Conservation (phyloP, 2,797 vertebrate species). For the Emydoidea blandingii region DNA sequence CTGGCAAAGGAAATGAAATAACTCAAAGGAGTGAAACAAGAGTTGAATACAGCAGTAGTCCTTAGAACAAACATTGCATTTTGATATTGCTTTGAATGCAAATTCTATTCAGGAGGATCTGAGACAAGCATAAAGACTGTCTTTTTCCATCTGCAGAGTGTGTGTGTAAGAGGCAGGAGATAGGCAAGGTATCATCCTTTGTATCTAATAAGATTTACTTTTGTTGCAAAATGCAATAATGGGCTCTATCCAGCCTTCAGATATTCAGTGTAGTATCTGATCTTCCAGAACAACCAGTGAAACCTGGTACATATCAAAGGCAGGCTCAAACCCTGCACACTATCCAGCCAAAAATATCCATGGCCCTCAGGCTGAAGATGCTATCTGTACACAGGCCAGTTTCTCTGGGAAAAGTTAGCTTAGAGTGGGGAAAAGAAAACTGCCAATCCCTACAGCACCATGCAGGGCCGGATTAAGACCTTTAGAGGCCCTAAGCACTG, state of each 20-base stretch:
- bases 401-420: neutral
- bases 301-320: neutral
- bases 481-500: no score
- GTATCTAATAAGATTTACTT: neutral
- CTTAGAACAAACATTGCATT: neutral
- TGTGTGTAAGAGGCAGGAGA: neutral
- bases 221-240: neutral
- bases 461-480: no score
- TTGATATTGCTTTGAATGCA: neutral
- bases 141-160: neutral
- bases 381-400: neutral
- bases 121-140: neutral
- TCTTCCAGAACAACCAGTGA: neutral
- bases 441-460: neutral
- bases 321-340: neutral
- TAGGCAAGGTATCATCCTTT: neutral
- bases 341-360: neutral
- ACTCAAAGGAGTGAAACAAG: rapidly evolving
- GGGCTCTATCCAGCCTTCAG: neutral
- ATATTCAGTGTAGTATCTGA: neutral
- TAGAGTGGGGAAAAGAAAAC: neutral
- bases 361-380: neutral
- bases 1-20: neutral
- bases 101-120: neutral
- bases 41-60: neutral